Evolutionary conservation across 2,888 invertebrate species (phyloP).

Genomic region (Biston betularia): DNA sequence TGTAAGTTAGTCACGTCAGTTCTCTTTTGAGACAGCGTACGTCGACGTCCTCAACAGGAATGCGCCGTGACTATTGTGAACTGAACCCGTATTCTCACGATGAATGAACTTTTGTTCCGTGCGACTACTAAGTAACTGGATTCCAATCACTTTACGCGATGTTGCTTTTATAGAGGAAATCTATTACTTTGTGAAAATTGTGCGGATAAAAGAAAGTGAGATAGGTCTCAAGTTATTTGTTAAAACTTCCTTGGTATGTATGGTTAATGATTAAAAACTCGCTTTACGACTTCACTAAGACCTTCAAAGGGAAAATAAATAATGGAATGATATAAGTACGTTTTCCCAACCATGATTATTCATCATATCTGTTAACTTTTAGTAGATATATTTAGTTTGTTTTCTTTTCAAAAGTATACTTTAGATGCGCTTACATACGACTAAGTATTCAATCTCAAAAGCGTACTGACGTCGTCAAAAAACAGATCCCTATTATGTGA

Average conservation of each 20-base stretch:
- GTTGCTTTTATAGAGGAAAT: conserved; percentile 17
- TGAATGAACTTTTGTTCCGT: conserved; percentile 45
- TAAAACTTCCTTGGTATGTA: background rate
- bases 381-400: too few species aligned
- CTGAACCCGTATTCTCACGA: conserved; percentile 47
- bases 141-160: conserved; percentile 17
- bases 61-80: conserved; percentile 41
- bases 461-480: background rate
- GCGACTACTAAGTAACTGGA: conserved; percentile 44
- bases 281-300: too few species aligned
- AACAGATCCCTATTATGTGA: conserved; percentile 1
- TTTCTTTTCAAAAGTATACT: too few species aligned
- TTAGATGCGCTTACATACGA: too few species aligned
- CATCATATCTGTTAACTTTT: too few species aligned
- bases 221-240: background rate
- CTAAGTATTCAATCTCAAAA: background rate
- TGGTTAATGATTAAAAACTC: too few species aligned
- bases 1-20: background rate
- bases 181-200: conserved; percentile 1
- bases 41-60: conserved; percentile 27
- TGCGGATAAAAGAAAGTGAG: background rate
- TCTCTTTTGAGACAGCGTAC: conserved; percentile 6
- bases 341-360: too few species aligned
- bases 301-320: too few species aligned
- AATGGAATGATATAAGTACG: too few species aligned